phyloP scores from a whole-genome alignment of 2,888 invertebrate genomes.

The Crocallis elinguaria region DNA sequence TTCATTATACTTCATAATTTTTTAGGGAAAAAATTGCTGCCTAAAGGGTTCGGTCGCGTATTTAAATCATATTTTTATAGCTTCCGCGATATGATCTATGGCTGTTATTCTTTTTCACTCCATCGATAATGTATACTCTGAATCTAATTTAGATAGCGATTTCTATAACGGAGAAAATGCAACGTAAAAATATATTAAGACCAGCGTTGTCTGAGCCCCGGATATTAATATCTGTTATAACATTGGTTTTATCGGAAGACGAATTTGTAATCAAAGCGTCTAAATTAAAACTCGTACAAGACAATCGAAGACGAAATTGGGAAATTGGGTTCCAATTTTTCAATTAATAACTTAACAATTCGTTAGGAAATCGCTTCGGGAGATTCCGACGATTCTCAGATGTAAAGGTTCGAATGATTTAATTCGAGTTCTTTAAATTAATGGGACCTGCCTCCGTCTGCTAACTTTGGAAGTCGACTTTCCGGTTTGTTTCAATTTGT shows the following conservation, averaged over 20 bases:
- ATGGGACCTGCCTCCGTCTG: slow-evolving; percentile 68
- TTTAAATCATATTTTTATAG: slow-evolving; percentile 42
- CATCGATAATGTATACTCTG: slow-evolving; percentile 22
- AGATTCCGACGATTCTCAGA: slow-evolving; percentile 56
- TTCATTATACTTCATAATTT: slow-evolving; percentile 84
- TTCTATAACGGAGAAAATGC: slow-evolving; percentile 25
- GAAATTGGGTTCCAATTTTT: slow-evolving; percentile 50
- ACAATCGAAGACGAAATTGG: slow-evolving; percentile 38
- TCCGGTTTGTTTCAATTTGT: slow-evolving; percentile 78
- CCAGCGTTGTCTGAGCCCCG: slow-evolving; percentile 23
- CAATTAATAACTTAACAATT: slow-evolving; percentile 61
- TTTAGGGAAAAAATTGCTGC: slow-evolving; percentile 65
- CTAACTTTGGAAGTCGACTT: slow-evolving; percentile 70
- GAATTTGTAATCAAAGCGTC: slow-evolving; percentile 33
- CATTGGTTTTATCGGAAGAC: slow-evolving; percentile 31
- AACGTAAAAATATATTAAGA: slow-evolving; percentile 29
- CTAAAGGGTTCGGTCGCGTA: slow-evolving; percentile 60
- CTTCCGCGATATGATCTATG: slow-evolving; percentile 38
- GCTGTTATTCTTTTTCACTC: slow-evolving; percentile 26
- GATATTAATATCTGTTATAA: slow-evolving; percentile 35
- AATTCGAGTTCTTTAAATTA: slow-evolving; percentile 77
- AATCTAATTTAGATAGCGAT: slow-evolving; percentile 30
- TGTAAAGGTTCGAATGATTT: slow-evolving; percentile 68
- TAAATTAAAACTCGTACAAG: slow-evolving; percentile 37
- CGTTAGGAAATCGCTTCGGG: slow-evolving; percentile 49